Base-by-base conservation (phyloP, 2,797 vertebrate genomes). In the Thalassophryne amazonica region DNA sequence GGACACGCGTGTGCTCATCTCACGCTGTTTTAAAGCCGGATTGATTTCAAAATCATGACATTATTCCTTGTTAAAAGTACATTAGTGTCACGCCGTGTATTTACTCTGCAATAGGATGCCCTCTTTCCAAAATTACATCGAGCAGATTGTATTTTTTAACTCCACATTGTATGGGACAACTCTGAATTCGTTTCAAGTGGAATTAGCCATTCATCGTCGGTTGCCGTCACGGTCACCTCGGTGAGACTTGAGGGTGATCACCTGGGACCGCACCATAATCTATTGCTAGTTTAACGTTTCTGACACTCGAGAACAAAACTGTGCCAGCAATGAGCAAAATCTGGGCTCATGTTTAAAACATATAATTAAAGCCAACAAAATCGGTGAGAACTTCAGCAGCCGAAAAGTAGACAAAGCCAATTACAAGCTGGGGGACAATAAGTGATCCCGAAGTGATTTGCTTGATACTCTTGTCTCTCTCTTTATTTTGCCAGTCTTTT, bases 21-120 rank as follows among this genome's bases (percentile, higher is more conserved):
- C 60, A 45, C 4, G 20, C 52, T 70, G 60, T 34, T 72, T 72
- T 58, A 64, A 7, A 13, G 32, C 15, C 11, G 31, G 23, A 34
- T 35, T 42, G 50, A 69, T 64, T 64, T 69, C 41, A 50, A 60
- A 46, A 75, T 40, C 37, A 64, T 60, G 61, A 60, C 56, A 73
- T 70, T 75, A 61, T 21, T 72, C 62, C 76, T 76, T 75, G 63
- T 82, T 82, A 79, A 83, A 84, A 79, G 69, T 60, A 60, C 77
- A 84, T 86, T 73, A 79, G 61, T 73, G 75, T 81, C 73, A 73
- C 1, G 13, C 23, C 38, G 61, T 41, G 56, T 42, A 38, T 48
- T 39, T 43, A 60, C 34, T 32, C 1, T 67, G 60, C 76, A 77
- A 73, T 25, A 56, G 28, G 54, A 62, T 5, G 48, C 59, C 54